phyloP scores from a whole-genome alignment of 1,140 invertebrate species.

The Drosophila gunungcola region DNA sequence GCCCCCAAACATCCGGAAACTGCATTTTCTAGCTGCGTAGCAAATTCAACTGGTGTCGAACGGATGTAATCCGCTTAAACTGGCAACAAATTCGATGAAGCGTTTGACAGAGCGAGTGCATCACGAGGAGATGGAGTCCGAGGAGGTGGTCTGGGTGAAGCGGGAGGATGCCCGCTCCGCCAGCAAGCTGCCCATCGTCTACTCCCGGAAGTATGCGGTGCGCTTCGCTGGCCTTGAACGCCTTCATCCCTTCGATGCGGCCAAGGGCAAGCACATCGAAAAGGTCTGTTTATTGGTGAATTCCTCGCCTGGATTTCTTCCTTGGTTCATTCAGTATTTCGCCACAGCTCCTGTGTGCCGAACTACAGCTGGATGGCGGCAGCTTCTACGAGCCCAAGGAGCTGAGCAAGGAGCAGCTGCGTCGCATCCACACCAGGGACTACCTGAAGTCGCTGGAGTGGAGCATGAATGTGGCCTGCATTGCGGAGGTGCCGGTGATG shows the following conservation, averaged over 20 bases:
- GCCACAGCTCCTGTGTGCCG: conserved; percentile 86
- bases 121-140: conserved; percentile 37
- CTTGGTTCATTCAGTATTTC: background rate
- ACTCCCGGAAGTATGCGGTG: conserved; percentile 92
- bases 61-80: conserved; percentile 8
- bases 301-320: background rate
- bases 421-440: conserved; percentile 89
- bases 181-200: conserved; percentile 89
- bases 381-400: conserved; percentile 88
- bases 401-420: conserved; percentile 89
- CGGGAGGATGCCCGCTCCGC: conserved; percentile 19
- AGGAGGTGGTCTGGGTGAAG: conserved; percentile 60
- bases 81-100: conserved; percentile 17
- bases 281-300: conserved; percentile 85
- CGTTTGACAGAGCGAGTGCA: conserved; percentile 54
- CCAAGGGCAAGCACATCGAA: conserved; percentile 92
- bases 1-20: conserved; percentile 7
- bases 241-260: conserved; percentile 94
- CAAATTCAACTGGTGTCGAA: conserved; percentile 55
- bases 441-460: conserved; percentile 91
- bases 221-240: conserved; percentile 92
- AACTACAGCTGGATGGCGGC: conserved; percentile 85
- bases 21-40: conserved; percentile 44
- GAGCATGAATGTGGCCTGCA: conserved; percentile 91
- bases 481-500: conserved; percentile 91